Evolutionary conservation across 2,888 invertebrate genomes (phyloP).

Genomic region (Esperia sulphurella): DNA sequence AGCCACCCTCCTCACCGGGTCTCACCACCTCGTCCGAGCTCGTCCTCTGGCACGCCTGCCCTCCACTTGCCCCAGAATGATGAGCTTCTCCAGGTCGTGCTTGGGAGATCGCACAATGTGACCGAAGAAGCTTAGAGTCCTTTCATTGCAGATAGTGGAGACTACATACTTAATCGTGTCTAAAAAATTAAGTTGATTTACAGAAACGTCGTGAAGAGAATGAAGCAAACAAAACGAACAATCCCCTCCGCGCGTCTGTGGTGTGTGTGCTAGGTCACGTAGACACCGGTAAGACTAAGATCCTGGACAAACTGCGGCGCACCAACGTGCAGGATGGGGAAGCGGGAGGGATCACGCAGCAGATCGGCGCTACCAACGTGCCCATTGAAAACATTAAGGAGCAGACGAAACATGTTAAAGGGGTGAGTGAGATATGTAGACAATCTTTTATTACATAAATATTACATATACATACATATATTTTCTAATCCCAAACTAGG

Average conservation of each 20-base stretch:
- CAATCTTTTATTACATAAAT: too few relatives aligned
- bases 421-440: conserved; percentile 76
- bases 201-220: conserved; percentile 74
- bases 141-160: too few relatives aligned
- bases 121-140: too few relatives aligned
- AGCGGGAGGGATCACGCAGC: conserved; percentile 99
- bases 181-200: background rate
- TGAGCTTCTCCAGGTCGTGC: too few relatives aligned
- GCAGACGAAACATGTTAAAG: conserved; percentile 95
- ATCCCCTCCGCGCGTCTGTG: conserved; percentile 92
- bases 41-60: too few relatives aligned
- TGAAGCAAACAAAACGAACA: conserved; percentile 62
- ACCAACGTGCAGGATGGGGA: conserved; percentile 97
- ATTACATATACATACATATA: too few relatives aligned
- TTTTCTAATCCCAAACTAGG: too few relatives aligned
- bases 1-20: too few relatives aligned
- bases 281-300: conserved; percentile 99
- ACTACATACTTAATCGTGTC: too few relatives aligned
- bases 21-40: too few relatives aligned
- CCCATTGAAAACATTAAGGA: conserved; percentile 97
- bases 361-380: conserved; percentile 99
- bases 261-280: conserved; percentile 99
- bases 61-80: too few relatives aligned
- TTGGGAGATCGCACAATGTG: too few relatives aligned
- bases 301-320: conserved; percentile 94